phyloP scores from a whole-genome alignment of 2,888 invertebrate species.

The Meloe dianella region DNA sequence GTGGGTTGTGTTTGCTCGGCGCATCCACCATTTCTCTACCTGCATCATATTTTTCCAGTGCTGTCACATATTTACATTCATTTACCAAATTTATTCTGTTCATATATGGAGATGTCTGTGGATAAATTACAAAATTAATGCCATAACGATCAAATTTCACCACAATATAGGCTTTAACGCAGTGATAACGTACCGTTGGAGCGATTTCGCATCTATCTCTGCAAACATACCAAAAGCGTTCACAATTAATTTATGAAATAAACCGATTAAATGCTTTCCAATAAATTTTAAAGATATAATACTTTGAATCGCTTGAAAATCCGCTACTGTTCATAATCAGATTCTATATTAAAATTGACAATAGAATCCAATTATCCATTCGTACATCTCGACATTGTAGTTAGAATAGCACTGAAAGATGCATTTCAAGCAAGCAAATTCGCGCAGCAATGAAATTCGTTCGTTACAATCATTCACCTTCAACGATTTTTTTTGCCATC shows the following conservation, averaged over 20 bases:
- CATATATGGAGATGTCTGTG: not conserved
- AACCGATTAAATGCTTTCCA: not conserved
- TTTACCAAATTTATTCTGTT: not conserved
- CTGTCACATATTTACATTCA: not conserved
- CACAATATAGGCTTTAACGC: too few species aligned
- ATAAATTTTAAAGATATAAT: slow-evolving; percentile 1
- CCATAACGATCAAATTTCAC: not conserved
- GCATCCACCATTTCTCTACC: slow-evolving; percentile 6
- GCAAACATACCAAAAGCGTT: not conserved
- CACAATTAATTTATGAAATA: slow-evolving; percentile 2
- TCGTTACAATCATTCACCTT: not conserved
- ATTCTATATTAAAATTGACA: not conserved
- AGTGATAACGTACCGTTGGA: not conserved
- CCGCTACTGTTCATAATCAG: not conserved
- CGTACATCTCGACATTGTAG: not conserved
- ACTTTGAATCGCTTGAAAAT: not conserved
- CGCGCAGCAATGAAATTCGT: not conserved
- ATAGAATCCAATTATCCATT: not conserved
- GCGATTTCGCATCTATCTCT: not conserved
- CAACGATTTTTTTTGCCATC: not conserved
- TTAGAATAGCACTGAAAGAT: not conserved
- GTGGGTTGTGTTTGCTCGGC: not conserved
- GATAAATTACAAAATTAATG: not conserved
- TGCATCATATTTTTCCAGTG: too few species aligned
- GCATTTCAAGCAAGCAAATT: not conserved